Evolutionary conservation across 2,113 vertebrate species (phyloP).

Genomic region (Arenaria interpres): DNA sequence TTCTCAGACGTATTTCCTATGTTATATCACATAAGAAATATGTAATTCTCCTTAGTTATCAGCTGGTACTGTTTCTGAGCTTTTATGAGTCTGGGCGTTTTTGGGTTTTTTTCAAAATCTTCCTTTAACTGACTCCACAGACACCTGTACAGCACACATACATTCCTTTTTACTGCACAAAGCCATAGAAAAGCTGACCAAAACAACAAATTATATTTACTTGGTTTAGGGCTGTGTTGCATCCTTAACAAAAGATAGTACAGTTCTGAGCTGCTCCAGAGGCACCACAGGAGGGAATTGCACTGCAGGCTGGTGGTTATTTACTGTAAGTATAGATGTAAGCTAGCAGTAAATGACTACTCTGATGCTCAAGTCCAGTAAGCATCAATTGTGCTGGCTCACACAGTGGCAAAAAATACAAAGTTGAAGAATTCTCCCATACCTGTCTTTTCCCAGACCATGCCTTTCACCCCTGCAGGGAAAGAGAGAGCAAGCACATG

Average conservation of each 20-base stretch:
- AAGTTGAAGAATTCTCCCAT: not conserved
- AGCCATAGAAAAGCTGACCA: not conserved
- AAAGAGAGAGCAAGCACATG: not conserved
- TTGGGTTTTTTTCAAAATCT: not conserved
- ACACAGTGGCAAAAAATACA: not conserved
- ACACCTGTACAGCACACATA: not conserved
- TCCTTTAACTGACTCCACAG: not conserved
- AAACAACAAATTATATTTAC: not conserved
- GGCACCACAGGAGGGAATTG: not conserved
- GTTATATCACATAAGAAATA: not conserved
- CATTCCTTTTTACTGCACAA: not conserved
- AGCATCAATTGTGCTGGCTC: not conserved
- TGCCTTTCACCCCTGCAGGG: not conserved
- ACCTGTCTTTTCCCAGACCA: not conserved
- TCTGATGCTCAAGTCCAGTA: not conserved
- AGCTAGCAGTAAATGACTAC: slow-evolving; percentile 8
- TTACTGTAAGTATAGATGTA: not conserved
- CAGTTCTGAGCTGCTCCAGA: not conserved
- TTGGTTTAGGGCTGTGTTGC: not conserved
- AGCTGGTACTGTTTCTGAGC: not conserved
- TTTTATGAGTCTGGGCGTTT: not conserved
- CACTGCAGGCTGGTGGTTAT: not conserved
- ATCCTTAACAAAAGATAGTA: not conserved
- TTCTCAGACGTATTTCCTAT: not conserved
- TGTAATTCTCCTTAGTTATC: not conserved